phyloP scores from a whole-genome alignment of 2,113 vertebrate genomes.

The Azemiops feae region DNA sequence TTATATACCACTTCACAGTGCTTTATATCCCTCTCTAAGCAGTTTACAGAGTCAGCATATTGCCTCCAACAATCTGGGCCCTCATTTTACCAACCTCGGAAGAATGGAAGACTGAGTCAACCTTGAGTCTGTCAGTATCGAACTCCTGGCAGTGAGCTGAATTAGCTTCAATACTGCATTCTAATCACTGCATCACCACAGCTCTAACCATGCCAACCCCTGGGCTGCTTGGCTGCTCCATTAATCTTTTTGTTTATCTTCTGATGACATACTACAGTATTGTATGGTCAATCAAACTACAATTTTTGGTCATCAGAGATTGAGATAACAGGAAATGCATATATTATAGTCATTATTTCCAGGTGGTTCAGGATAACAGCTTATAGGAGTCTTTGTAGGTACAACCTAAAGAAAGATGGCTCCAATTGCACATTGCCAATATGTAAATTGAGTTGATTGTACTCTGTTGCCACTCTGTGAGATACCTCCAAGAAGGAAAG shows the following conservation, averaged over 20 bases:
- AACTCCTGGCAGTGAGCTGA: too few species aligned
- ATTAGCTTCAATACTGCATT: too few species aligned
- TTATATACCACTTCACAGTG: too few species aligned
- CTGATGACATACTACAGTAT: not conserved
- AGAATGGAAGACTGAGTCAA: too few species aligned
- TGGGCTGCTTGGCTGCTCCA: too few species aligned
- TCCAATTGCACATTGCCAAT: not conserved
- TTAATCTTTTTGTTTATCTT: not conserved
- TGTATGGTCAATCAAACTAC: not conserved
- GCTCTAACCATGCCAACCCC: too few species aligned
- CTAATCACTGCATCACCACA: too few species aligned
- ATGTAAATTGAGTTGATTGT: not conserved
- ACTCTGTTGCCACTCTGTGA: not conserved
- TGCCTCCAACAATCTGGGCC: too few species aligned
- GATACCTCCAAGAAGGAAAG: not conserved
- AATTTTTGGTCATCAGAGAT: not conserved
- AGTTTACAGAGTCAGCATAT: too few species aligned
- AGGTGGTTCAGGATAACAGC: not conserved
- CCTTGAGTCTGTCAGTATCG: too few species aligned
- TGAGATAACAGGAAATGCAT: not conserved
- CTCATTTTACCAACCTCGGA: too few species aligned
- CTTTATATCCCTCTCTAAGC: too few species aligned
- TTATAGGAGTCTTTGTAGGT: not conserved
- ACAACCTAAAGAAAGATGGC: not conserved
- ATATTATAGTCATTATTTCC: not conserved